Conservation (phyloP, 1,140 invertebrate species). For the Zaprionus taronus region DNA sequence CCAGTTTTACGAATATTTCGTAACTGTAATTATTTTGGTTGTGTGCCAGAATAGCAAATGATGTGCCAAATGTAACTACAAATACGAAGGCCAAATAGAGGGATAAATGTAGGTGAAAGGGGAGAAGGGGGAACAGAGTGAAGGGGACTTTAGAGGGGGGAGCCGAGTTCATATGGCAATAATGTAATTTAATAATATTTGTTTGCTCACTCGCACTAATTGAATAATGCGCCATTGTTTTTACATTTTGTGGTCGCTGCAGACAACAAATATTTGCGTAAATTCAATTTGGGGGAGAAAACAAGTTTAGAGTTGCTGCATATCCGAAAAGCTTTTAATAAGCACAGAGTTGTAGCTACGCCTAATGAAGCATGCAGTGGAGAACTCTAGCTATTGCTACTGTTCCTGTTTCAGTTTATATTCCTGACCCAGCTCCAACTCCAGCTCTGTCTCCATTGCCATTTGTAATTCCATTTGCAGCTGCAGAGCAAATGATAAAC, state of each 20-base stretch:
- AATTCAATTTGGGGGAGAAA: constrained; percentile 36
- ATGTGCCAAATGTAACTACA: constrained; percentile 25
- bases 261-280: constrained; percentile 41
- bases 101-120: not conserved
- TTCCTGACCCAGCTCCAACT: not conserved
- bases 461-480: not conserved
- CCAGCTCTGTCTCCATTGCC: not conserved
- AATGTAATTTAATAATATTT: constrained; percentile 36
- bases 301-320: not conserved
- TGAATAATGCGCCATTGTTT: constrained; percentile 72
- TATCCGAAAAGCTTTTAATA: not conserved
- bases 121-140: not conserved
- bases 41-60: constrained; percentile 28
- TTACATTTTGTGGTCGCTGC: constrained; percentile 58
- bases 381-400: no score
- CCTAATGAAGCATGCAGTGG: constrained; percentile 55
- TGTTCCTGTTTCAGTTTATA: not conserved
- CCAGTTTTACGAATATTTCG: constrained; percentile 30
- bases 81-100: not conserved
- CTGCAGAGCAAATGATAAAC: constrained; percentile 55
- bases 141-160: not conserved
- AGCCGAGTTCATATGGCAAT: not conserved
- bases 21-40: constrained; percentile 57
- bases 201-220: constrained; percentile 40
- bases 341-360: not conserved